Percentiles rank a stretch among this genome's conserved stretches.
phyloP scores from a whole-genome alignment of 1,140 invertebrate species.

The Trissolcus basalis region DNA sequence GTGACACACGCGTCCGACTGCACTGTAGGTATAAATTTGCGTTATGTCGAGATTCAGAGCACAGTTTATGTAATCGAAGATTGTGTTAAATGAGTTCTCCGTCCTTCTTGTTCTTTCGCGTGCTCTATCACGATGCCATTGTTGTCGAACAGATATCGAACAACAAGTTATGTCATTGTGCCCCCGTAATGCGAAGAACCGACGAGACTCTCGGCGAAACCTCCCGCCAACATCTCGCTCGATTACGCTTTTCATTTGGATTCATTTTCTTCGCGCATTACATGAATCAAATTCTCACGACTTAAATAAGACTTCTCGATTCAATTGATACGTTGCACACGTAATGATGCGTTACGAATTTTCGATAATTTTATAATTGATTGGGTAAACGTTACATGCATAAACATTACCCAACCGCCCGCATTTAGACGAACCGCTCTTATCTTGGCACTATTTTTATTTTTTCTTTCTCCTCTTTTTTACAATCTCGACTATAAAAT shows the following conservation, averaged over 20 bases:
- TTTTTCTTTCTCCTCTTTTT: no score
- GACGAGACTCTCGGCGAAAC: constrained; percentile 3
- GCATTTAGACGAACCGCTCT: no score
- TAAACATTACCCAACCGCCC: no score
- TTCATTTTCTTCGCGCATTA: constrained; percentile 1
- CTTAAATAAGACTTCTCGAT: no score
- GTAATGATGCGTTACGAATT: no score
- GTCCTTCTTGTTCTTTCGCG: constrained; percentile 24
- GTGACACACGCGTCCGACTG: constrained; percentile 44
- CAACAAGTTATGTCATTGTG: constrained; percentile 58
- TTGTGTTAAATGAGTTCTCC: constrained; percentile 64
- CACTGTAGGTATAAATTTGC: constrained; percentile 22
- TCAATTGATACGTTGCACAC: no score
- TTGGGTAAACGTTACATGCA: no score
- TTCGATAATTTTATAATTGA: no score
- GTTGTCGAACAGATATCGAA: constrained; percentile 47
- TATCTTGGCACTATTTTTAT: no score
- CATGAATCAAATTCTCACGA: no score
- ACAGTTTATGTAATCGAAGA: constrained; percentile 68
- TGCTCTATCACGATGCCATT: constrained; percentile 28
- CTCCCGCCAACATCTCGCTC: constrained; percentile 12
- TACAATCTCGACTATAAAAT: no score
- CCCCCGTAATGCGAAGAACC: constrained; percentile 11
- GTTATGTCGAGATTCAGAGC: constrained; percentile 63
- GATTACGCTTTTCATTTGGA: constrained; percentile 17